Conservation (phyloP, 1,140 invertebrate genomes). For the Mya arenaria region DNA sequence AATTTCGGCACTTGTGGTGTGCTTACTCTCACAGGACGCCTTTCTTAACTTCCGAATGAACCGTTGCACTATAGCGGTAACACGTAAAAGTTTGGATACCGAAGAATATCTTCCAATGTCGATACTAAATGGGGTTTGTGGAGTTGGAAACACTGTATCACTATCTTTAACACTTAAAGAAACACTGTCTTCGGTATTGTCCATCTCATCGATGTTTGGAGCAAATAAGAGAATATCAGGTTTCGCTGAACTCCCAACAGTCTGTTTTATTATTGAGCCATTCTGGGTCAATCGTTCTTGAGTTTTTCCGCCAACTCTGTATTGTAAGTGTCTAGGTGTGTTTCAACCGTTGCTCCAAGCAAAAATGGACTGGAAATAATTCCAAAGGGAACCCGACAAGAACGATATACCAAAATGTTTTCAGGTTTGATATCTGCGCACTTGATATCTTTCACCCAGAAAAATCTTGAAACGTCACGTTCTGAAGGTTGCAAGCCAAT, state of each 20-base stretch:
- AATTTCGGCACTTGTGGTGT: not conserved
- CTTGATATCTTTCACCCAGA: not conserved
- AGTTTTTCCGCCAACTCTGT: not conserved
- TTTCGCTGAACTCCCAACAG: not conserved
- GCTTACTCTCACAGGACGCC: not conserved
- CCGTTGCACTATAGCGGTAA: not conserved
- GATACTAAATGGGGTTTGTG: slow-evolving; percentile 3
- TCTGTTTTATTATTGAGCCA: not conserved
- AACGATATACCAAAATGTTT: not conserved
- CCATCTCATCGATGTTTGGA: not conserved
- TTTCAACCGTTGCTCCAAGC: not conserved
- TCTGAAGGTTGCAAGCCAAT: not conserved
- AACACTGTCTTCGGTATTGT: not conserved
- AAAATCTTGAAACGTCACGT: not conserved
- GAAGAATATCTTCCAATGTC: slow-evolving; percentile 1
- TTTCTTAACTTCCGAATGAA: not conserved
- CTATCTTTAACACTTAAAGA: not conserved
- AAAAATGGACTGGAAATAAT: slow-evolving; percentile 24
- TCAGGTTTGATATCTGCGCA: not conserved
- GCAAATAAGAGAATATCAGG: not conserved
- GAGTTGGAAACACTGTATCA: not conserved
- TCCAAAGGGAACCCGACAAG: not conserved
- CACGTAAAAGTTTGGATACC: not conserved
- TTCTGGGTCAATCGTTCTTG: slow-evolving; percentile 1
- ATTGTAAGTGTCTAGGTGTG: slow-evolving; percentile 11